These are phyloP conservation scores for Palaemon carinicauda DNA, from an alignment of 1,140 invertebrate genomes.

Conservation along the genomic window DNA sequence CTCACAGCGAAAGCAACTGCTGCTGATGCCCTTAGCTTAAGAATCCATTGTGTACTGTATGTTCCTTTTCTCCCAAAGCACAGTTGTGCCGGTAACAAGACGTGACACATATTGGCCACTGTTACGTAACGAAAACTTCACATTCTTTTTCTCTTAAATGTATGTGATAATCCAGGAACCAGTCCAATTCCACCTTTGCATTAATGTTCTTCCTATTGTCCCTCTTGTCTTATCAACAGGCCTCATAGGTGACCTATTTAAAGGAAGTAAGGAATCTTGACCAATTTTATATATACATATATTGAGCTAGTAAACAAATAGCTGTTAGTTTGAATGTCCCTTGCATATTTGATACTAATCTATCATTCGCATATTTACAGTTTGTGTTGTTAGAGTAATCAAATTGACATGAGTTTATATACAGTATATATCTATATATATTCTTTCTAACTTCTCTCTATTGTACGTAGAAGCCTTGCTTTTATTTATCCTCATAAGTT, in stretches of 20 bases:
- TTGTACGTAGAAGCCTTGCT: constrained; percentile 30
- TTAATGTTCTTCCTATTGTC: not conserved
- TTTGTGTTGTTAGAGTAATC: constrained; percentile 17
- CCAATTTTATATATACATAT: not conserved
- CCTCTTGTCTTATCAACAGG: constrained; percentile 21
- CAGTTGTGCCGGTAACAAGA: too few relatives aligned
- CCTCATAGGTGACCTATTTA: constrained; percentile 54
- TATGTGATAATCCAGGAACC: too few relatives aligned
- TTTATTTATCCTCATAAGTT: not conserved
- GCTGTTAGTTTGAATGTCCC: constrained; percentile 36
- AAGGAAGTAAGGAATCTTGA: constrained; percentile 53
- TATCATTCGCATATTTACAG: constrained; percentile 26
- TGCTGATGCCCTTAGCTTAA: too few relatives aligned
- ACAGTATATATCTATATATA: not conserved
- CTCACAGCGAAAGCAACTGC: too few relatives aligned
- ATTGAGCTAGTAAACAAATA: constrained; percentile 33
- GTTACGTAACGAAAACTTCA: too few relatives aligned
- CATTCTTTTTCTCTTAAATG: too few relatives aligned
- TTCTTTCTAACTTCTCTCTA: too few relatives aligned
- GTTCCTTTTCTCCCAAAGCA: too few relatives aligned
- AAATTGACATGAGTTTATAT: constrained; percentile 10
- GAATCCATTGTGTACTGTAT: too few relatives aligned
- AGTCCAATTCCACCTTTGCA: too few relatives aligned
- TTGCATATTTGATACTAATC: constrained; percentile 28
- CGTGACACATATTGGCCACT: too few relatives aligned